Evolutionary conservation across 2,113 vertebrate species (phyloP), one percentile per base, ranked within the genome.

Genomic region (Cheilinus undulatus): DNA sequence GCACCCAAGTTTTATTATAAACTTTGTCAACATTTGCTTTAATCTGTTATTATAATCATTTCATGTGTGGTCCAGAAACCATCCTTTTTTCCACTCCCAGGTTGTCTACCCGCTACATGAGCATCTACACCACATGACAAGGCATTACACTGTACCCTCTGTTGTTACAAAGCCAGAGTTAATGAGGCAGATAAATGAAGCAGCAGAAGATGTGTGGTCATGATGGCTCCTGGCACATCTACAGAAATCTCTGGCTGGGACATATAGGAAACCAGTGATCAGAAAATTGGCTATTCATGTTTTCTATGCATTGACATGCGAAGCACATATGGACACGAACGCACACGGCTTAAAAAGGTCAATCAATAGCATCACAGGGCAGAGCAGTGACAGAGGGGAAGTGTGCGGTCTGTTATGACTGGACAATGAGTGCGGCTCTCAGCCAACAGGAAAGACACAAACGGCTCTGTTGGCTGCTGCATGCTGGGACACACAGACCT

Each of bases 371-470:
- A 51, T 76, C 61, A 51, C 14, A 2, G 30, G 49, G 48, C 43
- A 26, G 43, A 43, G 30, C 17, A 7, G 69, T 14, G 62, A 61
- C 8, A 9, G 20, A 40, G 69, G 59, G 67, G 70, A 72, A 63
- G 36, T 72, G 42, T 53, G 23, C 0, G 1, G 43, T 48, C 60
- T 88, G 83, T 86, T 89, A 85, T 86, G 85, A 65, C 81, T 82
- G 78, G 59, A 73, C 42, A 28, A 22, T 3, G 28, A 59, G 48
- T 1, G 48, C 20, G 6, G 53, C 63, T 60, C 51, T 19, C 50
- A 40, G 78, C 72, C 82, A 83, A 87, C 62, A 83, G 88, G 86
- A 90, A 86, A 69, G 75, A 53, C 52, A 73, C 62, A 22, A 56
- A 50, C 52, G 52, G 34, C 42, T 70, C 34, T 23, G 27, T 40